phyloP scores from a whole-genome alignment of 2,113 vertebrate species.

The Apus apus region DNA sequence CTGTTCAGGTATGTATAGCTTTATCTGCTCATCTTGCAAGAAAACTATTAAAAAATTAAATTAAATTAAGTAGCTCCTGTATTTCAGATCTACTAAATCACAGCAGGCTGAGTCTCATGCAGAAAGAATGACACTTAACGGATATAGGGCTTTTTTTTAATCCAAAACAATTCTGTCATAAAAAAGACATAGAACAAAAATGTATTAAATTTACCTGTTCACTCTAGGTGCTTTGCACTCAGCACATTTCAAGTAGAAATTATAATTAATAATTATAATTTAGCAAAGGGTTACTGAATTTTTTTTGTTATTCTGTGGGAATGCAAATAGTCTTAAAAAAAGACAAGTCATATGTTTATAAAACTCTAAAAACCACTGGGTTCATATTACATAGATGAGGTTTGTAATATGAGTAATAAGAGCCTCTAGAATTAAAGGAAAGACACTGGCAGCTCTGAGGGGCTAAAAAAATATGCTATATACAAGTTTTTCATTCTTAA shows the following conservation, averaged over 20 bases:
- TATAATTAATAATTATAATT: neutral
- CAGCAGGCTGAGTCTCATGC: neutral
- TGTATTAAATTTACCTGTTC: neutral
- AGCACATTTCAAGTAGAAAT: neutral
- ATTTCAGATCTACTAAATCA: constrained; percentile 9
- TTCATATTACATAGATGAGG: neutral
- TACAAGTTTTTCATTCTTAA: neutral
- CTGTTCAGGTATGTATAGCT: neutral
- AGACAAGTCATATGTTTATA: neutral
- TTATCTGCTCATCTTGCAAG: neutral
- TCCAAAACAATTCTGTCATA: neutral
- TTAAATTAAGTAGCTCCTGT: neutral
- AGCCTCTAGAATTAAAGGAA: neutral
- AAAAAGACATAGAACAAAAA: neutral
- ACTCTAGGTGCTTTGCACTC: neutral
- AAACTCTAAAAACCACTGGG: neutral
- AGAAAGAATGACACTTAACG: neutral
- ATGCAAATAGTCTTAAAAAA: neutral
- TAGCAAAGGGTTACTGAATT: neutral
- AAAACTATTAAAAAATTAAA: neutral
- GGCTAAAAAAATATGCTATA: neutral
- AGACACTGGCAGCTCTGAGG: neutral
- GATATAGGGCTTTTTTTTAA: neutral
- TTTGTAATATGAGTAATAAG: neutral
- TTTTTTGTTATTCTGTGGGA: neutral